Percentiles rank a stretch among this genome's conserved stretches.
Evolutionary conservation across 2,113 vertebrate genomes (phyloP).

Genomic region (Phalacrocorax brasilianus): DNA sequence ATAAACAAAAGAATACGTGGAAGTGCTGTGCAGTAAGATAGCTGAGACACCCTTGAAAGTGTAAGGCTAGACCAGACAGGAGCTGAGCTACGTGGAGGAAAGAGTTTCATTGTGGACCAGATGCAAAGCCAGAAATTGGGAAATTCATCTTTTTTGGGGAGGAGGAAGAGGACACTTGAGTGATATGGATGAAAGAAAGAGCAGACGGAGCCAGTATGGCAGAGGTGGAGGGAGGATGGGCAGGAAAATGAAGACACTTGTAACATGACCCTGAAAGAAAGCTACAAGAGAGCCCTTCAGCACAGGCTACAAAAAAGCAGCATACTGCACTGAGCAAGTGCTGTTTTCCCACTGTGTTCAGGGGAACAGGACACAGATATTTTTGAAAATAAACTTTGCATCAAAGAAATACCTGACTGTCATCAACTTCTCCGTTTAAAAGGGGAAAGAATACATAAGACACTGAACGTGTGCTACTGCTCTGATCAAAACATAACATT

Average conservation of each 20-base stretch:
- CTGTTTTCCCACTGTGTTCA: neutral
- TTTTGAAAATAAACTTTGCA: neutral
- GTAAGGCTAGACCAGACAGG: neutral
- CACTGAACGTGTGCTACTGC: neutral
- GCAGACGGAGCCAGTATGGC: neutral
- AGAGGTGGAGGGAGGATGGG: neutral
- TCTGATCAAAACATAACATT: neutral
- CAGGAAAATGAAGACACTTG: neutral
- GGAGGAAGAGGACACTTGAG: neutral
- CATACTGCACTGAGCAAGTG: neutral
- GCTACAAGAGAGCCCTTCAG: neutral
- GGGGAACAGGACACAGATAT: neutral
- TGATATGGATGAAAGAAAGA: neutral
- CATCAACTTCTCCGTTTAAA: neutral
- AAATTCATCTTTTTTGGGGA: neutral
- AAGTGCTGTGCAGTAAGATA: neutral
- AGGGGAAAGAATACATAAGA: neutral
- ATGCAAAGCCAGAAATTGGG: neutral
- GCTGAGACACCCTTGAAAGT: neutral
- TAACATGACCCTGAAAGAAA: neutral
- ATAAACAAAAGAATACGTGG: neutral
- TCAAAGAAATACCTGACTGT: neutral
- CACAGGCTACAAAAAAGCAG: neutral
- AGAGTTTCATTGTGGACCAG: neutral
- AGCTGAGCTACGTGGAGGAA: neutral